Evolutionary conservation across 37 sponge, comb jelly and placozoan genomes (phyloP), one percentile per base, ranked within the genome.

Genomic region (Amphimedon queenslandica): DNA sequence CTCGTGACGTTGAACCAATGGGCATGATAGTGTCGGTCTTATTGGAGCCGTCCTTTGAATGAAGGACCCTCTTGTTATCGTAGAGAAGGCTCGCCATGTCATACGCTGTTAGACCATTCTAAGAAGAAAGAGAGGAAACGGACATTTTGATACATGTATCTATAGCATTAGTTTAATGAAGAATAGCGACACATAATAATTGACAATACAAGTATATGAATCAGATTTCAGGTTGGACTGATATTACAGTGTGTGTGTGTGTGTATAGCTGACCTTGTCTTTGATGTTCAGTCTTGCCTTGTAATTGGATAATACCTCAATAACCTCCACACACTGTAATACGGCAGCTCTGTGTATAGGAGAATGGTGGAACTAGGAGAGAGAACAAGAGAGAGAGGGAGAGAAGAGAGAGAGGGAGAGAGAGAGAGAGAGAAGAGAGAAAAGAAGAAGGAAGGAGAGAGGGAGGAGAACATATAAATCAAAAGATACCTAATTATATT

Each of bases 31-130:
- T 16, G 41, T 39, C 27, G 2, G 11, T 11, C 69, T 42, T 42
- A 40, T 38, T 4, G 11, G 40, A 37, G 0, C 47, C 34, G 1
- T 34, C 30, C 2, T 4, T 4, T 36, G 27, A 39, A 10, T 42
- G 61, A 11, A 82, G 64, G 2, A 28, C 58, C 34, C 84, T 70
- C 24, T 21, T 2, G 13, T 24, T 70, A 30, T 84, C 40, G n/a
- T 56, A 5, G 33, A 63, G 55, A 30, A 37, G 72, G 2, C 33
- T 37, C 8, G 77, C 77, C 25, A 84, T 29, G 65, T 84, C 72
- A 5, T 65, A 57, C 5, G 77, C 34, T 20, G 82, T 56, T 56
- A 63, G 41, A 1, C 68, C 69, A 37, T 74, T 33, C 6, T 57
- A n/a, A 25, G 28, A 60, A 6, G 27, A 47, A 60, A 60, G 27